Conservation (phyloP, 2,888 invertebrate species). For the Catotricha subobsoleta region DNA sequence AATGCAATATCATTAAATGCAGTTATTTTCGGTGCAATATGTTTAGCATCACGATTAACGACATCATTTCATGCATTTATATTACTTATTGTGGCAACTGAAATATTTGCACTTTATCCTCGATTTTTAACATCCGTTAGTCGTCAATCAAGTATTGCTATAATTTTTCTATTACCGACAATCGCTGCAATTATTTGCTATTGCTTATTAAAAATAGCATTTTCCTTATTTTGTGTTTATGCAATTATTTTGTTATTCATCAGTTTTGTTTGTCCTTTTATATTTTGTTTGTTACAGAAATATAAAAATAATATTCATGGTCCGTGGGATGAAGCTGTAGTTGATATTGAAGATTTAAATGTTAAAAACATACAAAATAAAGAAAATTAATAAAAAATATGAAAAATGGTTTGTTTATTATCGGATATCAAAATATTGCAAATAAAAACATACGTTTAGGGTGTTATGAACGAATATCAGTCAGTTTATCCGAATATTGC, state of each 20-base stretch:
- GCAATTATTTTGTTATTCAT: slow-evolving; percentile 7
- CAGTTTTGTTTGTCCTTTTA: slow-evolving; percentile 45
- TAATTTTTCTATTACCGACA: slow-evolving; percentile 14
- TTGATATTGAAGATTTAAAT: slow-evolving; percentile 16
- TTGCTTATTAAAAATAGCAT: slow-evolving; percentile 38
- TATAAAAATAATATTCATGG: slow-evolving; percentile 88
- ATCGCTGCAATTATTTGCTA: slow-evolving; percentile 17
- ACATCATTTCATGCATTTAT: slow-evolving; percentile 77
- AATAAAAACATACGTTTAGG: no score
- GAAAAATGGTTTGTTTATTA: no score
- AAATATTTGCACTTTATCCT: slow-evolving; percentile 79
- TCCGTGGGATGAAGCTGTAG: slow-evolving; percentile 93
- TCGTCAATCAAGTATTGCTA: slow-evolving; percentile 18
- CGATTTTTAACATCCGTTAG: slow-evolving; percentile 48
- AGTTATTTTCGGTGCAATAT: slow-evolving; percentile 87
- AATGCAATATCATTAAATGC: slow-evolving; percentile 85
- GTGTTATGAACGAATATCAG: no score
- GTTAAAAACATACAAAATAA: no score
- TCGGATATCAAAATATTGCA: no score
- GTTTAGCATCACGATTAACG: slow-evolving; percentile 78
- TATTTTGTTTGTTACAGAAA: slow-evolving; percentile 57
- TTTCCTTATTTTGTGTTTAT: slow-evolving; percentile 43
- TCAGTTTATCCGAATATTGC: no score
- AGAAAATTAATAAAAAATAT: no score
- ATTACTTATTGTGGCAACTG: slow-evolving; percentile 71